A percentile compares a stretch with the other conserved stretches of the same genome.
These are phyloP conservation scores for Malacoraja senta DNA, from an alignment of 2,797 vertebrate species.

Conservation along the genomic window DNA sequence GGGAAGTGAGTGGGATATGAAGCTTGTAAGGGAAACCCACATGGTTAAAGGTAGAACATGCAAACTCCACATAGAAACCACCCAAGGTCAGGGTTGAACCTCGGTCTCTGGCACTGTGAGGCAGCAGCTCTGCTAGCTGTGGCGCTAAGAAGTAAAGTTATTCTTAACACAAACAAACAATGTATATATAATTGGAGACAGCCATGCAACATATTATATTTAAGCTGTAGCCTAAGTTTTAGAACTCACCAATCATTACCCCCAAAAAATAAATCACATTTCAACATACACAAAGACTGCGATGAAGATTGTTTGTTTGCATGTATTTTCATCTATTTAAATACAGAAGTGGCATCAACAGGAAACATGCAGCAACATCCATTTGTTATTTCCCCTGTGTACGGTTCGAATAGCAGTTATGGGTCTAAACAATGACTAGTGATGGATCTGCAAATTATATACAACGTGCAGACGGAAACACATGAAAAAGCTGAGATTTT, in stretches of 20 bases:
- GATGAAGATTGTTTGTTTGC: conserved; percentile 44
- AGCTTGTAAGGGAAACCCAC: too few relatives aligned
- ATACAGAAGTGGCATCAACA: conserved; percentile 45
- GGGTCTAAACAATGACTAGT: conserved; percentile 47
- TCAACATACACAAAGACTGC: conserved; percentile 43
- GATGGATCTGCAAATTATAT: conserved; percentile 59
- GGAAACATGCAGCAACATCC: conserved; percentile 40
- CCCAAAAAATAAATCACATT: conserved; percentile 42
- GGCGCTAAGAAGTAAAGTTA: not conserved
- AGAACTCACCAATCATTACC: conserved; percentile 23
- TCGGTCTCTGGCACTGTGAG: too few relatives aligned
- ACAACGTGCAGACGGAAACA: conserved; percentile 54
- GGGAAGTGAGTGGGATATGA: too few relatives aligned
- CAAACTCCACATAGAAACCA: too few relatives aligned
- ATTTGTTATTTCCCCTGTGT: conserved; percentile 36
- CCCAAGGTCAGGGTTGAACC: too few relatives aligned
- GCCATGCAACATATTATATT: not conserved
- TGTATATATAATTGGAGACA: not conserved
- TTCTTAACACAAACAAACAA: not conserved
- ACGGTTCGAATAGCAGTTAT: conserved; percentile 10
- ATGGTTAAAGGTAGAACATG: too few relatives aligned
- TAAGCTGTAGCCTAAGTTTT: not conserved
- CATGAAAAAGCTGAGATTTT: not conserved
- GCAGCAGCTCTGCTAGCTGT: too few relatives aligned
- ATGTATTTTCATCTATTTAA: conserved; percentile 42